These are phyloP conservation scores for Mus spicilegus DNA, from an alignment of 2,113 vertebrate genomes.

Conservation along the genomic window DNA sequence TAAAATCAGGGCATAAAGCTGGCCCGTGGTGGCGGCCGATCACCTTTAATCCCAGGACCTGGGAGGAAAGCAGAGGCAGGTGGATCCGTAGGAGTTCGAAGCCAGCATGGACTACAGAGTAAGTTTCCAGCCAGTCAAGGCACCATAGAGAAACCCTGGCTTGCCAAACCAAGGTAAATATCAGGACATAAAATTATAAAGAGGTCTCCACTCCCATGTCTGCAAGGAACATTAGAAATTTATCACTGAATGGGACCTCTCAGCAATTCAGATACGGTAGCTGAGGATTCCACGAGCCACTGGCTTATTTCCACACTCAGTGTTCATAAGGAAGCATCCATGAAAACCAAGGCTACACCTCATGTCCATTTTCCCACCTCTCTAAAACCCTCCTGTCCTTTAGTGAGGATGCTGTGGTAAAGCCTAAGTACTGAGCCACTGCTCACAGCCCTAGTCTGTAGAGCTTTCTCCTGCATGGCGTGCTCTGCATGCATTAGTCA, in stretches of 20 bases:
- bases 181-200: not conserved
- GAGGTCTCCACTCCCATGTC: not conserved
- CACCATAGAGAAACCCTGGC: not conserved
- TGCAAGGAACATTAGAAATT: not conserved
- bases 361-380: not conserved
- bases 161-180: not conserved
- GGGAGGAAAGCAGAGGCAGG: not conserved
- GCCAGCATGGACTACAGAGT: not conserved
- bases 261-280: too few relatives aligned
- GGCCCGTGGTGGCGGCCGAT: rapidly evolving
- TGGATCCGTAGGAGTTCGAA: not conserved
- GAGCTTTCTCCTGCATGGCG: not conserved
- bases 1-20: not conserved
- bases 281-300: not conserved
- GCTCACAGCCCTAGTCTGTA: not conserved
- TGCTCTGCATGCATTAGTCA: not conserved
- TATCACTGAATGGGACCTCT: not conserved
- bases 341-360: not conserved
- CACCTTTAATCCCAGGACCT: not conserved
- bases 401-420: not conserved
- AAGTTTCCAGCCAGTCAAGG: not conserved
- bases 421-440: not conserved
- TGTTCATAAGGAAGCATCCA: not conserved
- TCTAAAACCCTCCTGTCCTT: not conserved
- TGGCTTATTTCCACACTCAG: not conserved